These are phyloP conservation scores for Mesorhabditis sp. DNA, from an alignment of 2,888 invertebrate genomes.

Conservation along the genomic window DNA sequence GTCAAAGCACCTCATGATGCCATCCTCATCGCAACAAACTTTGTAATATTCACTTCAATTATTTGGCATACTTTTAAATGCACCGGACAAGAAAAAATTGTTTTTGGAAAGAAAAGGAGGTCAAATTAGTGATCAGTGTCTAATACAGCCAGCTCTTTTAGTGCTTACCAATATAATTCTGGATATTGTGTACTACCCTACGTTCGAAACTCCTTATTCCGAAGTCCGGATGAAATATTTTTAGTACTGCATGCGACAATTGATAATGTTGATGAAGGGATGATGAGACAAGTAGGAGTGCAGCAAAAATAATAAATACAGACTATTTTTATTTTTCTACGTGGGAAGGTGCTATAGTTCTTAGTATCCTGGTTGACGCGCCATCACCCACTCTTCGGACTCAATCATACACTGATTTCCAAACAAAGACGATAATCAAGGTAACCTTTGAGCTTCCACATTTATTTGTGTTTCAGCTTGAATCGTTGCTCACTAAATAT, in stretches of 20 bases:
- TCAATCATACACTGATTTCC: neutral
- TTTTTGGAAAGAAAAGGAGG: too few relatives aligned
- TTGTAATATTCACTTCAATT: too few relatives aligned
- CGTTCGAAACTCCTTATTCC: neutral
- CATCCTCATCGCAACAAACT: too few relatives aligned
- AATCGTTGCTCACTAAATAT: neutral
- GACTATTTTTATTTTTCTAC: neutral
- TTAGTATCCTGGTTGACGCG: neutral
- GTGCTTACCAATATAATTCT: neutral
- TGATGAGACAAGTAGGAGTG: neutral
- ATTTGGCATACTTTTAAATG: too few relatives aligned
- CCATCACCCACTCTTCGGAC: neutral
- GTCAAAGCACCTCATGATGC: too few relatives aligned
- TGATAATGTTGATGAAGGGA: conserved; percentile 1
- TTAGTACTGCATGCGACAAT: neutral
- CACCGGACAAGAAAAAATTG: too few relatives aligned
- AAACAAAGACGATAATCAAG: neutral
- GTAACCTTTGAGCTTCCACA: neutral
- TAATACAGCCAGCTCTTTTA: too few relatives aligned
- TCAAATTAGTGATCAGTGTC: too few relatives aligned
- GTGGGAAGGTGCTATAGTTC: neutral
- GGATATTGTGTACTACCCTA: neutral
- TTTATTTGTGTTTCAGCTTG: neutral
- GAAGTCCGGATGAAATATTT: neutral
- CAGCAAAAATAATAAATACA: neutral